Evolutionary conservation across 2,797 vertebrate genomes (phyloP).

Genomic region (Mareca strepera): DNA sequence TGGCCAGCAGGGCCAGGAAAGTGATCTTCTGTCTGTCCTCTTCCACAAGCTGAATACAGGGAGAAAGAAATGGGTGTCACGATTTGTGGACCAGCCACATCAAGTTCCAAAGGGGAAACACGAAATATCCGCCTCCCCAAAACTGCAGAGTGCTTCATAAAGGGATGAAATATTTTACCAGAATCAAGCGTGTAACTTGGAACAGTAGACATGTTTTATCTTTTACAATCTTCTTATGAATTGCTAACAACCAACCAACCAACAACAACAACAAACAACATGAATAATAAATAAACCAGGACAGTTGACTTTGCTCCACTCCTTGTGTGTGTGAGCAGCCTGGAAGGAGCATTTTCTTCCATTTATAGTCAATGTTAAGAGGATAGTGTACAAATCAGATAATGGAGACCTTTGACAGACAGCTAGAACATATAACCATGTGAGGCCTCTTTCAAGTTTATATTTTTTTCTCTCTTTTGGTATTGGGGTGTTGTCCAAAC

Average conservation of each 20-base stretch:
- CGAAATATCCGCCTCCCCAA: rapidly evolving
- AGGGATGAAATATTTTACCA: neutral
- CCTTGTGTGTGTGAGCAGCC: neutral
- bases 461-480: neutral
- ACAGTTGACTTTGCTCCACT: neutral
- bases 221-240: neutral
- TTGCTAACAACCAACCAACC: neutral
- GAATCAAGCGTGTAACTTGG: neutral
- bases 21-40: too few relatives aligned
- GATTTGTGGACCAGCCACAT: neutral
- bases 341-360: neutral
- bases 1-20: too few relatives aligned
- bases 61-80: neutral
- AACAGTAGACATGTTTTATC: neutral
- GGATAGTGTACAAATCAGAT: neutral
- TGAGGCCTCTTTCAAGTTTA: neutral
- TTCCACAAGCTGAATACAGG: neutral
- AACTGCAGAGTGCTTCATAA: neutral
- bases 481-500: too few relatives aligned
- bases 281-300: neutral
- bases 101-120: neutral
- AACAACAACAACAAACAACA: too few relatives aligned
- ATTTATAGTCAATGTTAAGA: neutral
- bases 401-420: neutral
- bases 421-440: neutral